Base-by-base conservation (phyloP, 2,797 vertebrate genomes). In the Anabas testudineus region DNA sequence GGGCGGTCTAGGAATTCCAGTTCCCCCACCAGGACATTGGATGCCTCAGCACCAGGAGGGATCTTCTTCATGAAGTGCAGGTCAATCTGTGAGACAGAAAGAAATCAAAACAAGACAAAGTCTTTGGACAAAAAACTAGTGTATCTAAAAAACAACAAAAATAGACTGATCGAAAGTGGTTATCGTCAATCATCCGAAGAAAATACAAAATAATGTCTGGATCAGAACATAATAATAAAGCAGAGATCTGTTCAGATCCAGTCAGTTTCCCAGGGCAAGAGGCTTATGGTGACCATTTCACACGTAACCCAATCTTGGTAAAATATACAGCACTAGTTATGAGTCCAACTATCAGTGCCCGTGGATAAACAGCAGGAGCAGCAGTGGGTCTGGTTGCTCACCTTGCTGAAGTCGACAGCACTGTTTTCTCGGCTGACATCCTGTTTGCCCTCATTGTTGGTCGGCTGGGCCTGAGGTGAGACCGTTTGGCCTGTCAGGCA, bases 21-120 rank as follows among this genome's bases (percentile, higher is more conserved):
- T 75, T 99, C 98, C 19, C 98, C 98, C n/a, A 99, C 98, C 76
- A 99, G 90, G 80, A 99, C 96, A 42, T 99, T 99, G 42, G 98
- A 99, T 0, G 98, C 98, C 88, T 99, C 98, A 2, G 98, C 98
- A 26, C 98, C 98, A 10, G 97, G 96, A 24, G 98, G 98, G 73
- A 99, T 99, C 93, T 99, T 99, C 90, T 99, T 99, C 98, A 99
- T 99, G 88, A 99, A 99, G 92, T 99, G 98, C 26, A 99, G 94
- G 88, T 99, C 98, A 84, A 99, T 97, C 98, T 99, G 66, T 16
- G 48, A 41, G 39, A 55, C 21, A 19, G 47, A 13, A 5, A 46
- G 10, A 70, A 51, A 45, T 24, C 59, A 47, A 32, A 41, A 70
- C 41, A 52, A 10, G 10, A 60, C 4, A 3, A 54, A 4, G 34